Conservation (phyloP, 2,888 invertebrate species). For the Lepidonotus clava region DNA sequence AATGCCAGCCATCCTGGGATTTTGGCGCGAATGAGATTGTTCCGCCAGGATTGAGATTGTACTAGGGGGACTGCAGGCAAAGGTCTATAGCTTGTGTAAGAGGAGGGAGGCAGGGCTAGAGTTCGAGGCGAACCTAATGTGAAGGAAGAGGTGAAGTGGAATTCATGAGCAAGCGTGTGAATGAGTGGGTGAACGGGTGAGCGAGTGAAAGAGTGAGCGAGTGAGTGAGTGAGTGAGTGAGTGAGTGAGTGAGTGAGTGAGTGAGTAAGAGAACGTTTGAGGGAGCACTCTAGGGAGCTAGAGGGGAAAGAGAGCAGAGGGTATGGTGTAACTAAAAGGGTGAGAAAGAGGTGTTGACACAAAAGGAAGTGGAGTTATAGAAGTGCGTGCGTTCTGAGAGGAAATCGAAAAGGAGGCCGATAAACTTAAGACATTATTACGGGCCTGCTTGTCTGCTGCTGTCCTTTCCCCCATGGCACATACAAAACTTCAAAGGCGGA, state of each 20-base stretch:
- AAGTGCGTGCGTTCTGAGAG: too few species aligned
- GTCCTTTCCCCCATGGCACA: too few species aligned
- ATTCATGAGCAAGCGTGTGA: neutral
- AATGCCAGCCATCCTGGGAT: slow-evolving; percentile 7
- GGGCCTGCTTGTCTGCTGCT: too few species aligned
- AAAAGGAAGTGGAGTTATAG: too few species aligned
- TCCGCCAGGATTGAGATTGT: slow-evolving; percentile 1
- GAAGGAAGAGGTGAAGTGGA: neutral
- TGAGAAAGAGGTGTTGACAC: too few species aligned
- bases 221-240: neutral
- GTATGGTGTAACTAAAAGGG: too few species aligned
- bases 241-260: neutral
- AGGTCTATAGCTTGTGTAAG: neutral
- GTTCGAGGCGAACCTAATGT: neutral
- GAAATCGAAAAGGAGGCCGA: too few species aligned
- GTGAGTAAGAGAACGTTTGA: neutral
- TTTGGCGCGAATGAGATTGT: slow-evolving; percentile 30
- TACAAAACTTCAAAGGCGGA: too few species aligned
- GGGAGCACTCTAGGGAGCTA: neutral
- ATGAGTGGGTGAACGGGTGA: neutral
- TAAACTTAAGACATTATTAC: too few species aligned
- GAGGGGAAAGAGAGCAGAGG: too few species aligned
- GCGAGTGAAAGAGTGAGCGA: neutral
- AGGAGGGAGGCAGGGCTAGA: neutral
- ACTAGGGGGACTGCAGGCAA: neutral